Percentiles rank a stretch among this genome's conserved stretches.
phyloP scores from a whole-genome alignment of 1,140 invertebrate species.

The Bombus soroeensis region DNA sequence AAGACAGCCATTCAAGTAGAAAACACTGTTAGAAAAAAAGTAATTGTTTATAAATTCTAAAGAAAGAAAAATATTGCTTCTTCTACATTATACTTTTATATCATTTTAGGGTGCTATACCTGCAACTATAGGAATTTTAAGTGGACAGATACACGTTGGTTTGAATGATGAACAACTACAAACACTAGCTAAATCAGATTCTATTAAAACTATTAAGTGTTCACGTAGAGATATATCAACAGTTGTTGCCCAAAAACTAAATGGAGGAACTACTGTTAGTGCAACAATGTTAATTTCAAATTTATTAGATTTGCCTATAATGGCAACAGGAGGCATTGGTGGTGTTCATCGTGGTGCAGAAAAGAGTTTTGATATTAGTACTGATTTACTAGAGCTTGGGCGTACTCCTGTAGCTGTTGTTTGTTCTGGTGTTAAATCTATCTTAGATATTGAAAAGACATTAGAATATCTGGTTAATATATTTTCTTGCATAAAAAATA shows the following conservation, averaged over 20 bases:
- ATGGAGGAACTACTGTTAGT: conserved; percentile 98
- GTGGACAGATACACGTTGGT: conserved; percentile 93
- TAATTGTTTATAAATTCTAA: conserved; percentile 68
- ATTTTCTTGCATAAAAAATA: background rate
- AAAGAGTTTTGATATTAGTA: conserved; percentile 95
- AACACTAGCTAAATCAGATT: conserved; percentile 81
- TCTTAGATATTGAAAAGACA: conserved; percentile 96
- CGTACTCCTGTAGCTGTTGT: conserved; percentile 94
- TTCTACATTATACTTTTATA: background rate
- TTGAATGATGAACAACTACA: conserved; percentile 86
- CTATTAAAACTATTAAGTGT: conserved; percentile 87
- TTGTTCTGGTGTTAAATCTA: conserved; percentile 98
- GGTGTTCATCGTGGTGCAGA: conserved; percentile 97
- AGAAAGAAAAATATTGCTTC: background rate
- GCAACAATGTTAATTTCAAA: conserved; percentile 95
- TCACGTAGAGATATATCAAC: conserved; percentile 94
- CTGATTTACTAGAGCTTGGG: conserved; percentile 96
- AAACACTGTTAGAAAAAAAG: conserved; percentile 87
- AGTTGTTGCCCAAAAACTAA: conserved; percentile 87
- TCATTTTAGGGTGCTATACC: conserved; percentile 90
- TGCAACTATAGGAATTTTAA: conserved; percentile 95
- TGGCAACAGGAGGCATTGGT: conserved; percentile 96
- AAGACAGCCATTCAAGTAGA: conserved; percentile 93
- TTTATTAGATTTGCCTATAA: conserved; percentile 92
- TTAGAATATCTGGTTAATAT: conserved; percentile 94